Percentiles rank a stretch among this genome's conserved stretches.
Conservation (phyloP, 92 coral and sea anemone species). For the Palythoa grandis region DNA sequence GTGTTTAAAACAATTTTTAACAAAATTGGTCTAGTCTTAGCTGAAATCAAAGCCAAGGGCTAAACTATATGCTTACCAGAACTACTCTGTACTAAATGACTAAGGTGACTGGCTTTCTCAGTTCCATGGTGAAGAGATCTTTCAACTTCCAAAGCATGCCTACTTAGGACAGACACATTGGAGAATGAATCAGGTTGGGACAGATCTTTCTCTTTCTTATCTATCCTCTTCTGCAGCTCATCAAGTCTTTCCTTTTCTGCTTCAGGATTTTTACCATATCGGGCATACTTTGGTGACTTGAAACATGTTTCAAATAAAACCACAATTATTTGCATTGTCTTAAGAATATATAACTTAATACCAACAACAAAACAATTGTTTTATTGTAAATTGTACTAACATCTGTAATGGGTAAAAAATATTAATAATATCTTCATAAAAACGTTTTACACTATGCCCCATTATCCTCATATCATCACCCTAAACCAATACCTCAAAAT, state of each 20-base stretch:
- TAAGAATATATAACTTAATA: too few relatives aligned
- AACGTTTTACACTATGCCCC: too few relatives aligned
- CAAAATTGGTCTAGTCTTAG: too few relatives aligned
- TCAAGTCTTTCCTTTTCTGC: constrained; percentile 72
- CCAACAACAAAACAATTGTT: too few relatives aligned
- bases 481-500: too few relatives aligned
- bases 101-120: constrained; percentile 68
- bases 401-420: too few relatives aligned
- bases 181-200: constrained; percentile 77
- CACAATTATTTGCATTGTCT: not conserved
- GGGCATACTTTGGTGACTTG: constrained; percentile 79
- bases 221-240: constrained; percentile 73
- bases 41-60: too few relatives aligned
- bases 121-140: constrained; percentile 94
- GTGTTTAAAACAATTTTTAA: too few relatives aligned
- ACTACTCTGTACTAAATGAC: constrained; percentile 78
- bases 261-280: constrained; percentile 80
- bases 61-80: not conserved
- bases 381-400: too few relatives aligned
- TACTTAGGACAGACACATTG: constrained; percentile 85
- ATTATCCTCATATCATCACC: too few relatives aligned
- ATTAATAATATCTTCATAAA: too few relatives aligned
- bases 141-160: constrained; percentile 97
- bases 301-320: not conserved
- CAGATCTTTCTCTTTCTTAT: constrained; percentile 69